Evolutionary conservation across 2,888 invertebrate genomes (phyloP), one percentile per base, ranked within the genome.

Genomic region (Aradus depressus): DNA sequence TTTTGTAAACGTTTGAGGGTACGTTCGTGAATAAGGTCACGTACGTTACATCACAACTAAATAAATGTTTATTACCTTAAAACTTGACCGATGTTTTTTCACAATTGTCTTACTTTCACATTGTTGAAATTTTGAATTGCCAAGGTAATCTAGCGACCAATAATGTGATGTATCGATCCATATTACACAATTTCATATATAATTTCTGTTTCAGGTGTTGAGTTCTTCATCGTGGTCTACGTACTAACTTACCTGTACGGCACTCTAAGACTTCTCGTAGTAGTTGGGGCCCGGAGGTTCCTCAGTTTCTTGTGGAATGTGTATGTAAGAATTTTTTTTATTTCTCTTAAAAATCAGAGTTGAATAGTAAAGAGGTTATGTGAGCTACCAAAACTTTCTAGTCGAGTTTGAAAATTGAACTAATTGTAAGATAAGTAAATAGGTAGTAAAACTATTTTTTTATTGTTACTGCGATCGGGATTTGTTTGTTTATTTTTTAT

Each of bases 221-320:
- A 66, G 16, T 5, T 50, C 5, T 41, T 51, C 16, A 16, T 56
- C 14, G 22, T 50, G 1, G 32, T 53, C 5, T 54, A 48, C 34
- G 47, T 53, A 0, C 8, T 55, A 2, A 28, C 52, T 2, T 47
- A 47, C 18, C 26, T 51, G 2, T 38, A 25, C 18, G 51, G 34
- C 23, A 43, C 73, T 14, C 62, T 74, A 18, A 69, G 77, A 58
- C 71, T 77, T 67, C 71, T 75, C 56, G 66, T 76, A 53, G 68
- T 75, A 55, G 71, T 74, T 60, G 78, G 80, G 0, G 73, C 75
- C 0, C 65, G 62, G 12, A 68, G 74, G 50, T 79, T 74, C 64
- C 76, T 79, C 62, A 66, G 67, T 25, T 69, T 70, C 41, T 66
- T 73, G 58, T 79, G 79, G 77, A 79, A 79, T 43, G 31, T 64